A percentile compares a stretch with the other conserved stretches of the same genome.
Evolutionary conservation across 1,140 invertebrate genomes (phyloP).

Genomic region (Glomeris maerens): DNA sequence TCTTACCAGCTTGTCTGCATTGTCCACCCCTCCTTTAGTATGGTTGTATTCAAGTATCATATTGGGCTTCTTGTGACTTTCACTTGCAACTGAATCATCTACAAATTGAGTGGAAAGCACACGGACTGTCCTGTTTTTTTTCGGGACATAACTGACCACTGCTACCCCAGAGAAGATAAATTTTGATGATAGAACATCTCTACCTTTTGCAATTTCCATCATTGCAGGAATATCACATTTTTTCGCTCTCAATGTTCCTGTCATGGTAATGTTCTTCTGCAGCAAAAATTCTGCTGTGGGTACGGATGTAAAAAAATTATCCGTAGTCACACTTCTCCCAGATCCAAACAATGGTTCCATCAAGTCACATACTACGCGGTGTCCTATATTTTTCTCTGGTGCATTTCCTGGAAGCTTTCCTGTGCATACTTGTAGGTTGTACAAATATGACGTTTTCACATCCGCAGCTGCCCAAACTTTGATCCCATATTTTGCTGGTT

Average conservation of each 20-base stretch:
- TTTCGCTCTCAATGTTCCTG: conserved; percentile 34
- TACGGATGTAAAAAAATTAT: conserved; percentile 19
- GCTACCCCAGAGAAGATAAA: conserved; percentile 19
- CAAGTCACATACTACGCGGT: conserved; percentile 13
- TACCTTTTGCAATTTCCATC: conserved; percentile 13
- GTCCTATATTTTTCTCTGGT: conserved; percentile 11
- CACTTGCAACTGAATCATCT: conserved; percentile 9
- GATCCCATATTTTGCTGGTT: conserved; percentile 24
- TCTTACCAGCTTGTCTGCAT: conserved; percentile 30
- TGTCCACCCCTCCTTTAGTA: conserved; percentile 34
- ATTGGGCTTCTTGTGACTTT: conserved; percentile 29
- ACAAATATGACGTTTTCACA: conserved; percentile 11
- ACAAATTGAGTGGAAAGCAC: conserved; percentile 18
- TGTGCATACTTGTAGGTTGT: conserved; percentile 14
- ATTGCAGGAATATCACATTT: conserved; percentile 29
- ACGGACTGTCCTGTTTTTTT: conserved; percentile 14
- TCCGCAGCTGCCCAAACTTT: conserved; percentile 20
- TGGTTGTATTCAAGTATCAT: conserved; percentile 31
- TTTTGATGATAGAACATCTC: conserved; percentile 22
- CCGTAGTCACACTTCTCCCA: conserved; percentile 17
- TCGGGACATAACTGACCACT: conserved; percentile 24
- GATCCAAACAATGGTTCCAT: conserved; percentile 9
- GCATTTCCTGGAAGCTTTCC: conserved; percentile 7
- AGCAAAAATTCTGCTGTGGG: conserved; percentile 7
- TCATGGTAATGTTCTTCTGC: conserved; percentile 19